These are phyloP conservation scores for Caerostris darwini DNA, from an alignment of 1,140 invertebrate species.

Conservation along the genomic window DNA sequence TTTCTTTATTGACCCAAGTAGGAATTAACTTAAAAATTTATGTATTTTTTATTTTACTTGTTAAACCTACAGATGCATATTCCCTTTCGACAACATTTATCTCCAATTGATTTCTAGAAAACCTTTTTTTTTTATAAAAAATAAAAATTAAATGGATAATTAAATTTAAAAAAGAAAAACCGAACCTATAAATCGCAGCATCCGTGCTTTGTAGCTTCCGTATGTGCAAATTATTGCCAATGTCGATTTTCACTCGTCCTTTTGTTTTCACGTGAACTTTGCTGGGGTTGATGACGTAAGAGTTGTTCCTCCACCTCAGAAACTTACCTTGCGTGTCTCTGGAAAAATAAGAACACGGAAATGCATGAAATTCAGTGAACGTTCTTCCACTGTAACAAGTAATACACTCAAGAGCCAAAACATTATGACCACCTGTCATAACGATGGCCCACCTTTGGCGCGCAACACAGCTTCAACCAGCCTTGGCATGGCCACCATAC, in stretches of 20 bases:
- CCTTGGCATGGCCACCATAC: too few species aligned
- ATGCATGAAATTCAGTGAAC: background rate
- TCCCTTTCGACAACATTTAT: too few species aligned
- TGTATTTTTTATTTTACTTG: too few species aligned
- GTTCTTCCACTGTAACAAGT: too few species aligned
- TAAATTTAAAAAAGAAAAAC: background rate
- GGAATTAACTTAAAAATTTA: too few species aligned
- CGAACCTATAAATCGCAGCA: conserved; percentile 68
- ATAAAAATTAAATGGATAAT: background rate
- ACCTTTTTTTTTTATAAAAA: background rate
- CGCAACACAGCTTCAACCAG: too few species aligned
- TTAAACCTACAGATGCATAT: too few species aligned
- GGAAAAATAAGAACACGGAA: background rate
- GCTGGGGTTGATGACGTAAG: conserved; percentile 68
- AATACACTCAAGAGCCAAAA: too few species aligned
- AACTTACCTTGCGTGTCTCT: conserved; percentile 57
- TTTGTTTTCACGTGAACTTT: conserved; percentile 67
- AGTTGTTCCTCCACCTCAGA: conserved; percentile 68
- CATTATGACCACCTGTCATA: too few species aligned
- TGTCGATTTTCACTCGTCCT: conserved; percentile 75
- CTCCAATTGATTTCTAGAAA: too few species aligned
- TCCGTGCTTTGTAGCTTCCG: conserved; percentile 54
- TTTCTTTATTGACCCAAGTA: too few species aligned
- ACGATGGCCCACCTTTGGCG: too few species aligned
- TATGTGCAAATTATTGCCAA: conserved; percentile 70